Evolutionary conservation across 1,140 invertebrate species (phyloP), one percentile per base, ranked within the genome.

Genomic region (Diachasma alloeum): DNA sequence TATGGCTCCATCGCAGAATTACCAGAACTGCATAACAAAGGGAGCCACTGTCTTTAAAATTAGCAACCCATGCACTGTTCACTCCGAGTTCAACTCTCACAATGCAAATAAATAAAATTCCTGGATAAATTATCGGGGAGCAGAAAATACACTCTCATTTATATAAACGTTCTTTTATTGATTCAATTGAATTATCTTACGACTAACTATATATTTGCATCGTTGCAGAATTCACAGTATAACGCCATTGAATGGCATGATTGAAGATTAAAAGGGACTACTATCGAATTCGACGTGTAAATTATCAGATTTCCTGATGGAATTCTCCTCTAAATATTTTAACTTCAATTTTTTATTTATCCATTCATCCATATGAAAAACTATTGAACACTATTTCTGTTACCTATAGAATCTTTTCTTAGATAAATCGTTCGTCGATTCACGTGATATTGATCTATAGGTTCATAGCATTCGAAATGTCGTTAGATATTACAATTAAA

Each of bases 141-240:
- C 59, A 69, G 37, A 77, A 15, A 37, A 72, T 73, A 11, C 46
- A n/a, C 53, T 53, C 31, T 53, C 31, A 71, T 26, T 48, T 79
- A 81, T 76, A 83, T 77, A 82, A 79, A 79, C 77, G 36, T 75
- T 78, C 82, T 80, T 68, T 36, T 68, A 68, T 68, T 68, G n/a
- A 78, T 78, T 80, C 42, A 76, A 77, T 79, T 78, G 44, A 80
- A 72, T 74, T 76, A 66, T 75, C 76, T 81, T 76, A 80, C 46
- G 69, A 79, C 77, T 81, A 82, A 44, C 78, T 67, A 79, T 80
- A 81, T 78, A 80, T 68, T 81, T 78, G 70, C 77, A 80, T 82
- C 76, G 75, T 81, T 82, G 75, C 74, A 79, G 67, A 78, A 78
- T 80, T 75, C 46, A 75, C 74, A 59, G 70, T 72, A 72, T 67